Evolutionary conservation across 2,888 invertebrate species (phyloP).

Genomic region (Epirrita christyi): DNA sequence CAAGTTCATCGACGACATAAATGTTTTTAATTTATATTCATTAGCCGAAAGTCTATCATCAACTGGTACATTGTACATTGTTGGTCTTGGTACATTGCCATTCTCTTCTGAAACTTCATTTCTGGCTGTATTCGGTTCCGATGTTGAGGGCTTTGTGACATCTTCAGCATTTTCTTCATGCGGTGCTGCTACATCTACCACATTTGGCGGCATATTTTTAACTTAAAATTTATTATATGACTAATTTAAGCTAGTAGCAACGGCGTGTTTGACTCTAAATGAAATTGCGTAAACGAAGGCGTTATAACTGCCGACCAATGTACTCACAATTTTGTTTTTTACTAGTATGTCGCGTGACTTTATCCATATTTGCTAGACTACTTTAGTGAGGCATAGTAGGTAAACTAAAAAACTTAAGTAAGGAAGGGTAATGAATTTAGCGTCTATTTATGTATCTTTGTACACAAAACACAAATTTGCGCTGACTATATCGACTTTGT

Average conservation of each 20-base stretch:
- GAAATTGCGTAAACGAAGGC: not conserved
- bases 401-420: too few relatives aligned
- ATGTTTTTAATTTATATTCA: slow-evolving; percentile 49
- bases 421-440: too few relatives aligned
- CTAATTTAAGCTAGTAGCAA: slow-evolving; percentile 10
- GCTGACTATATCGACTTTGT: too few relatives aligned
- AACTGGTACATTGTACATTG: too few relatives aligned
- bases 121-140: slow-evolving; percentile 4
- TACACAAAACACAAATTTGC: too few relatives aligned
- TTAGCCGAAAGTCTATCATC: slow-evolving; percentile 14
- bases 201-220: slow-evolving; percentile 34
- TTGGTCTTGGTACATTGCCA: slow-evolving; percentile 19
- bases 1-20: slow-evolving; percentile 52
- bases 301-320: slow-evolving; percentile 22
- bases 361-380: too few relatives aligned
- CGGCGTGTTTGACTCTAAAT: not conserved
- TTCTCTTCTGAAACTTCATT: slow-evolving; percentile 13
- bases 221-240: slow-evolving; percentile 1
- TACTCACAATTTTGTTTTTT: slow-evolving; percentile 1
- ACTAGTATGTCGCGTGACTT: slow-evolving; percentile 15
- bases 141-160: slow-evolving; percentile 16
- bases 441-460: too few relatives aligned
- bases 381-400: too few relatives aligned
- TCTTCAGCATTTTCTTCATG: slow-evolving; percentile 20
- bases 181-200: slow-evolving; percentile 19